Evolutionary conservation across 2,797 vertebrate species (phyloP), one percentile per base, ranked within the genome.

Genomic region (Bovichtus variegatus): DNA sequence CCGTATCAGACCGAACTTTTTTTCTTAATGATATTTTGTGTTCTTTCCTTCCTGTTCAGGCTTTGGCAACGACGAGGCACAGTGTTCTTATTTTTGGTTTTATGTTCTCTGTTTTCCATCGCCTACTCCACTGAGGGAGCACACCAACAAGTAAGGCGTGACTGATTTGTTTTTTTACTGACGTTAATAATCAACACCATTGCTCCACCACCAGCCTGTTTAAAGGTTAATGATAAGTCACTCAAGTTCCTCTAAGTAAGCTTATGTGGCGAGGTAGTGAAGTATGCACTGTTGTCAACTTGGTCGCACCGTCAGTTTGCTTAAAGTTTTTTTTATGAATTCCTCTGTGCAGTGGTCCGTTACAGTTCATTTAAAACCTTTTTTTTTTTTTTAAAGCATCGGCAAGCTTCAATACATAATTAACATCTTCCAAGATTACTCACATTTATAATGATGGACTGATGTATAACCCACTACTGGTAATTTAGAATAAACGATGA

Each of bases 61-160:
- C 95, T 99, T 90, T 98, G 97, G 97, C 95, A 96, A 78, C 96
- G 96, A 74, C 95, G 97, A 88, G 95, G 94, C 78, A 51, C 91
- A 64, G 96, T 98, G 89, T 91, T 95, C 78, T 93, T 94, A 63
- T 84, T 94, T 91, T 81, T 97, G 88, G 91, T 97, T 88, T 91
- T 95, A 63, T 95, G 97, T 86, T 94, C 94, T 75, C 55, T 95
- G 76, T 96, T 99, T 87, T 95, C 95, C 85, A 59, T 96, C 81
- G 91, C 93, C 74, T 99, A 99, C 94, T 98, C 96, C 87, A 93
- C 96, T 75, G 97, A 99, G 90, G 98, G 98, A 93, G 66, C 91
- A 18, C 98, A 99, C 94, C 98, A 99, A 89, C 95, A 96, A 94
- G 98, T 99, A 95, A 82, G 92, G 31, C 47, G 76, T n/a, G 6